Conservation (phyloP, 1,140 invertebrate genomes). For the Drosophila ananassae region DNA sequence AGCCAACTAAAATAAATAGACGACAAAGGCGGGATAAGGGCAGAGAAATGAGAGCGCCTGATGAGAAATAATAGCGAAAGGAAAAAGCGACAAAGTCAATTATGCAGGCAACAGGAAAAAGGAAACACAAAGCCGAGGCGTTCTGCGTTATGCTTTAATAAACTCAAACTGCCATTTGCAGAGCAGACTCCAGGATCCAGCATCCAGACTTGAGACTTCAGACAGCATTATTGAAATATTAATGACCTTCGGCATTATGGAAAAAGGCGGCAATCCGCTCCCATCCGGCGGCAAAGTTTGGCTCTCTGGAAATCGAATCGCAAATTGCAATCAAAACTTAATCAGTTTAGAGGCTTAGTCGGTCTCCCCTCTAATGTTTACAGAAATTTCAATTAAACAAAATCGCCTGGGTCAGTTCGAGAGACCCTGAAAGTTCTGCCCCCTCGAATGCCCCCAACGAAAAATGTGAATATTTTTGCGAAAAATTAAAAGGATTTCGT, state of each 20-base stretch:
- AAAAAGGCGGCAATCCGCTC: slow-evolving; percentile 28
- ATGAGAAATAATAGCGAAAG: slow-evolving; percentile 67
- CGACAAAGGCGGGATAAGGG: slow-evolving; percentile 1
- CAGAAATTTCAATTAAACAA: slow-evolving; percentile 68
- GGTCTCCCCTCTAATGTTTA: slow-evolving; percentile 35
- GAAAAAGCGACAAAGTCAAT: slow-evolving; percentile 77
- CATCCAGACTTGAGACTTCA: slow-evolving; percentile 15
- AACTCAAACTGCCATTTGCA: slow-evolving; percentile 48
- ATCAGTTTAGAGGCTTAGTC: slow-evolving; percentile 77
- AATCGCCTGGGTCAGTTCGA: slow-evolving; percentile 47
- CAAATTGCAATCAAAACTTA: slow-evolving; percentile 80
- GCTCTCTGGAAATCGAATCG: slow-evolving; percentile 68
- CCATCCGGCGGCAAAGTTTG: slow-evolving; percentile 59
- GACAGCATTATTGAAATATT: slow-evolving; percentile 78
- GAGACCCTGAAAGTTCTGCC: not conserved
- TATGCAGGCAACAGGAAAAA: slow-evolving; percentile 62
- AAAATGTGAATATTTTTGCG: slow-evolving; percentile 62
- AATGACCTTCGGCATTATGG: slow-evolving; percentile 70
- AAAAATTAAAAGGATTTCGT: slow-evolving; percentile 79
- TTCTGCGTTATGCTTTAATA: slow-evolving; percentile 56
- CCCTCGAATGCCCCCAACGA: not conserved
- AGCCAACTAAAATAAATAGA: slow-evolving; percentile 49
- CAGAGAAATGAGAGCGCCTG: slow-evolving; percentile 13
- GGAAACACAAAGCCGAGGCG: slow-evolving; percentile 21
- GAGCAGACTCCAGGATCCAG: slow-evolving; percentile 29